Percentiles rank a stretch among this genome's conserved stretches.
Conservation (phyloP, 2,888 invertebrate species). For the Rhamnusium bicolor region DNA sequence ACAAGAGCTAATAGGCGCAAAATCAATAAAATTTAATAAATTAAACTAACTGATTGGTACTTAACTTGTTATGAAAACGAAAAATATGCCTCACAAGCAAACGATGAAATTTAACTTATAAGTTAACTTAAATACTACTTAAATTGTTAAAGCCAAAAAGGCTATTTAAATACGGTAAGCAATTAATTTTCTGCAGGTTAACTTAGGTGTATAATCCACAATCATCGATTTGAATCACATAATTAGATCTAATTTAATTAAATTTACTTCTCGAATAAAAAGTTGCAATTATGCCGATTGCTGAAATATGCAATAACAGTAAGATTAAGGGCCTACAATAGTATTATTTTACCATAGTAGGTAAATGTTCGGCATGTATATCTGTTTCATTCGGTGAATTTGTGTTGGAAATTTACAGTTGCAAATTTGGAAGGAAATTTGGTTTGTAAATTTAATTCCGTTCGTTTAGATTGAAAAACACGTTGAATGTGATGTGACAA, state of each 20-base stretch:
- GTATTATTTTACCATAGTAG: neutral
- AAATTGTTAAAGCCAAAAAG: no score
- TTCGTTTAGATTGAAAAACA: neutral
- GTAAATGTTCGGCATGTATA: neutral
- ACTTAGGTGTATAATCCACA: neutral
- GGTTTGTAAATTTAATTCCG: neutral
- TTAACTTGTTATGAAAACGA: no score
- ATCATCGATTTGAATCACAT: neutral
- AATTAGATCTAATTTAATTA: neutral
- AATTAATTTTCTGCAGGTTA: neutral
- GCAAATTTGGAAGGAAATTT: conserved; percentile 7
- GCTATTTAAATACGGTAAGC: no score
- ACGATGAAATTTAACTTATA: no score
- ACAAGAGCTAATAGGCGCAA: no score
- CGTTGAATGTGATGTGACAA: neutral
- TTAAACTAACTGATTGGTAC: no score
- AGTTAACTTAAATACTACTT: no score
- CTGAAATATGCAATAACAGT: no score
- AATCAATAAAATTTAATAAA: no score
- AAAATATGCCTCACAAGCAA: no score
- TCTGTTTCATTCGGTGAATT: neutral
- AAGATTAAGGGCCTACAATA: neutral
- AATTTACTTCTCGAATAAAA: neutral
- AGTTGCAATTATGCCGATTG: neutral
- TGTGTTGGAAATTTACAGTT: conserved; percentile 2